Conservation (phyloP, 2,888 invertebrate species). For the Sinhomidia bicolor region DNA sequence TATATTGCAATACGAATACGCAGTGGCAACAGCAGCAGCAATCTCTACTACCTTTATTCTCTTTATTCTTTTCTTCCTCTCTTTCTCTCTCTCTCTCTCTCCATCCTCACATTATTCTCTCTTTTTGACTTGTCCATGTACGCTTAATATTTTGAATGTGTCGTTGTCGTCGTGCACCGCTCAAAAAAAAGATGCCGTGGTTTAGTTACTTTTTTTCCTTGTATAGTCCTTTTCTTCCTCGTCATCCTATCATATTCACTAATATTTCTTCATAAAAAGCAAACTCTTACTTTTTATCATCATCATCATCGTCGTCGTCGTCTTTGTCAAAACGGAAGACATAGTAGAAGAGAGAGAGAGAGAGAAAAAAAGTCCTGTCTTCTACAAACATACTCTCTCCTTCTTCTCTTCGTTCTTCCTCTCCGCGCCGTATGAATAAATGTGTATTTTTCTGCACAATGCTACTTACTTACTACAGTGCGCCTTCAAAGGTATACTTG, state of each 20-base stretch:
- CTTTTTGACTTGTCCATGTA: not conserved
- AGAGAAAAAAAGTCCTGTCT: conserved; percentile 23
- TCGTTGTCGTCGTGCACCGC: not conserved
- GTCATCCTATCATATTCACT: not conserved
- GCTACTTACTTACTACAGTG: too few species aligned
- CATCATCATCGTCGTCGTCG: not conserved
- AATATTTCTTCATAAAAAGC: conserved; percentile 39
- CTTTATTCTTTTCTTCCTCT: too few species aligned
- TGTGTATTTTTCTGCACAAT: too few species aligned
- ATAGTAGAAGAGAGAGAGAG: not conserved
- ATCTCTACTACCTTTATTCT: too few species aligned
- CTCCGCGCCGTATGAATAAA: too few species aligned
- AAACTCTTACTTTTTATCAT: conserved; percentile 39
- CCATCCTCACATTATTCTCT: not conserved
- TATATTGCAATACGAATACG: too few species aligned
- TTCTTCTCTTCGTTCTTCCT: too few species aligned
- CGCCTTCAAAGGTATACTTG: too few species aligned
- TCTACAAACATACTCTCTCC: not conserved
- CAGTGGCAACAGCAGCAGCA: too few species aligned
- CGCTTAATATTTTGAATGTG: not conserved
- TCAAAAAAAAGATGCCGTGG: too few species aligned
- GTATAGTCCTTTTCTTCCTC: not conserved
- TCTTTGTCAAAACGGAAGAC: not conserved
- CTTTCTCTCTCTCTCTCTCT: not conserved
- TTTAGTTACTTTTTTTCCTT: not conserved